Base-by-base conservation (phyloP, 2,113 vertebrate species). In the Muntiacus muntjak region DNA sequence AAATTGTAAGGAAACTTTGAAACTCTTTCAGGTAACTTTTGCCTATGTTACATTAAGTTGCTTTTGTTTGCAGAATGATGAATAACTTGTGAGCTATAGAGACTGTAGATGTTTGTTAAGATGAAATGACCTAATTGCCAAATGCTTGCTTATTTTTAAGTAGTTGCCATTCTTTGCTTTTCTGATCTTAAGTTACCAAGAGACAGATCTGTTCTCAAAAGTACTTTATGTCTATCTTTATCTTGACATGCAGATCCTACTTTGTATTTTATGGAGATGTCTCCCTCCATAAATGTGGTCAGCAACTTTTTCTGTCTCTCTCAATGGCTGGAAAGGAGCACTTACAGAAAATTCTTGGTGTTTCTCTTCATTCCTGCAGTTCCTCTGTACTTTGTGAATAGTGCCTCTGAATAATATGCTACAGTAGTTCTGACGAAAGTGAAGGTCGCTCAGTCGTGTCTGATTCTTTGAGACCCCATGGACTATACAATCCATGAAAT, bases 91-190 rank as follows among this genome's bases (percentile, higher is more conserved):
- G 52, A 64, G 28, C 36, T 57, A 16, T 26, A 40, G 33, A 89
- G 21, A 40, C 9, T 76, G 5, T 10, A 76, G 71, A 25, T 28
- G 40, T 85, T 85, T n/a, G 52, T 85, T 90, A n/a, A 78, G 81
- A 55, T 45, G 36, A 88, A 91, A 81, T 74, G 45, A 43, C 2
- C 55, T 79, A 86, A 84, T 87, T 87, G 36, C n/a, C 67, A 81
- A 91, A 74, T 30, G 13, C 40, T 71, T 54, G 47, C 12, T 95
- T 93, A 84, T 23, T 47, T 90, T 28, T 40, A 87, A 60, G n/a
- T 64, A 28, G 78, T 52, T 52, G 67, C 3, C 6, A 52, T 84
- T 60, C 25, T 96, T 97, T 43, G 21, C 40, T 93, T 89, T 71
- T 23, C 62, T 91, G 16, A 95, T 19, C n/a, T 12, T 86, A 30